A percentile compares a stretch with the other conserved stretches of the same genome.
These are phyloP conservation scores for Cyprinodon brontotheroides DNA, from an alignment of 2,113 vertebrate species.

Conservation along the genomic window DNA sequence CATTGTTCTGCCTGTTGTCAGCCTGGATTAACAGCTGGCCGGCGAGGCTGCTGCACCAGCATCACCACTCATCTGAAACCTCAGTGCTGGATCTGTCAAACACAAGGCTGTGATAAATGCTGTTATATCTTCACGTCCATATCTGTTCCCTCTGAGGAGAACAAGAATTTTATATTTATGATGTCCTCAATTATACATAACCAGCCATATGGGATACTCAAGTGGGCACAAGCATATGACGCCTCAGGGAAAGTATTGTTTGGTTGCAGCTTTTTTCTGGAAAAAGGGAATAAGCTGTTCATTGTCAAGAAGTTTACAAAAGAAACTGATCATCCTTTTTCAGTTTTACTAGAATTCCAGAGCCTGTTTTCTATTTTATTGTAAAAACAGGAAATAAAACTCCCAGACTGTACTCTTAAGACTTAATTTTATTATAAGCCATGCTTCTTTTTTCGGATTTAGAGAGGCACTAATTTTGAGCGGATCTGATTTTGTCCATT, in stretches of 20 bases:
- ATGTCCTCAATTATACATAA: constrained; percentile 73
- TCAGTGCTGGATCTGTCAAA: constrained; percentile 49
- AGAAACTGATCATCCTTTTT: not conserved
- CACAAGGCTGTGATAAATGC: constrained; percentile 43
- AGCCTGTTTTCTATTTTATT: not conserved
- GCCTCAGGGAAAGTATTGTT: constrained; percentile 59
- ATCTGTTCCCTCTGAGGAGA: constrained; percentile 42
- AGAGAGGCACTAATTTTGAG: constrained; percentile 45
- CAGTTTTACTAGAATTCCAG: not conserved
- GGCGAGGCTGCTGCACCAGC: constrained; percentile 54
- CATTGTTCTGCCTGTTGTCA: constrained; percentile 57
- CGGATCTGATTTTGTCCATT: constrained; percentile 33
- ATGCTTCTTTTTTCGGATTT: constrained; percentile 17
- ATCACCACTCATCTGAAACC: constrained; percentile 47
- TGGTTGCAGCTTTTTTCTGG: constrained; percentile 30
- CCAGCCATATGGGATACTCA: constrained; percentile 67
- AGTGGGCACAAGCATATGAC: constrained; percentile 62
- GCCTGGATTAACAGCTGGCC: constrained; percentile 68
- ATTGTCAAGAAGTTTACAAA: not conserved
- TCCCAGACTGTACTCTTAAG: constrained; percentile 15
- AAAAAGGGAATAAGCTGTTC: constrained; percentile 21
- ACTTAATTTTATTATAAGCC: constrained; percentile 7
- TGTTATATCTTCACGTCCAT: constrained; percentile 30
- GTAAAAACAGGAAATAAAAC: not conserved
- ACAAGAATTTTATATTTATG: constrained; percentile 71